Evolutionary conservation across 1,140 invertebrate genomes (phyloP).

Genomic region (Rhopalosiphum padi): DNA sequence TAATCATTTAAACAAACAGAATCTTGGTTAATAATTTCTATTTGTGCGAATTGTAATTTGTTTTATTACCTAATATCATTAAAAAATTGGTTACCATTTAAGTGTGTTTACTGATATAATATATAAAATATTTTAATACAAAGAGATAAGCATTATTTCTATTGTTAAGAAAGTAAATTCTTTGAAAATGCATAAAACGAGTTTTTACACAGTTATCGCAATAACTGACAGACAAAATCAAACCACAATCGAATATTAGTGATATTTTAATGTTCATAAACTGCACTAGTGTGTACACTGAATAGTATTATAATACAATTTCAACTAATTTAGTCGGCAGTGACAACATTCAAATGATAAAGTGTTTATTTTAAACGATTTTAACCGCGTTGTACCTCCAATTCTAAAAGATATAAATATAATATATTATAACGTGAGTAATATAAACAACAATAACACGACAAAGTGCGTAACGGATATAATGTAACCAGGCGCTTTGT

Average conservation of each 20-base stretch:
- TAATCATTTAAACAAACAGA: not conserved
- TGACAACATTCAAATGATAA: not conserved
- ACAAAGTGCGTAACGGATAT: not conserved
- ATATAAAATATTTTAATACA: not conserved
- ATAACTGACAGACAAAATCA: not conserved
- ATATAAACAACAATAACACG: not conserved
- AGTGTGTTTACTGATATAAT: not conserved
- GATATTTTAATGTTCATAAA: not conserved
- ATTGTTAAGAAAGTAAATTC: not conserved
- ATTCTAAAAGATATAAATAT: not conserved
- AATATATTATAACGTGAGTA: not conserved
- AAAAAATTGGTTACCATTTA: not conserved
- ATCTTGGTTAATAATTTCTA: not conserved
- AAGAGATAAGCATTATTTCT: not conserved
- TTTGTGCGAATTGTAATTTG: not conserved
- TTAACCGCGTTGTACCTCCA: not conserved
- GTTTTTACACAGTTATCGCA: not conserved
- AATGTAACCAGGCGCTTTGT: constrained; percentile 42
- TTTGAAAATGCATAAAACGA: not conserved
- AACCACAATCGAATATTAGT: not conserved
- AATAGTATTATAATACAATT: not conserved
- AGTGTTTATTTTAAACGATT: not conserved
- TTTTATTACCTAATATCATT: no score
- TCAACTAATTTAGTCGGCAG: not conserved
- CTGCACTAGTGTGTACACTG: not conserved